Percentiles rank a stretch among this genome's conserved stretches.
phyloP scores from a whole-genome alignment of 1,140 invertebrate species.

The Drosophila orena region DNA sequence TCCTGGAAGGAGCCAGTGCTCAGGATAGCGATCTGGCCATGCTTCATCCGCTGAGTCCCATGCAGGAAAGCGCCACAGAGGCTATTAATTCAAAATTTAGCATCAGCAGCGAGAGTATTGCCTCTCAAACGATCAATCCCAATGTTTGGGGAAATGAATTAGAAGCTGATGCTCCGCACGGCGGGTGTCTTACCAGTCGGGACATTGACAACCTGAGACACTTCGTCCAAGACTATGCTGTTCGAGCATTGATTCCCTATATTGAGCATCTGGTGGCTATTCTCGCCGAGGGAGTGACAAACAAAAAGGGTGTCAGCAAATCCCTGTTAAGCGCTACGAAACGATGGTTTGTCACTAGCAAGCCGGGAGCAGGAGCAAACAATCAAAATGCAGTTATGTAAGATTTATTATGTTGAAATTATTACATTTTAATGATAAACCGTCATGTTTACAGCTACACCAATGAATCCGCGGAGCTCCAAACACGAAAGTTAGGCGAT shows the following conservation, averaged over 20 bases:
- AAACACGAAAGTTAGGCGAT: constrained; percentile 96
- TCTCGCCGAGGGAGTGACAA: constrained; percentile 93
- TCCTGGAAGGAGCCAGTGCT: constrained; percentile 55
- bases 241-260: constrained; percentile 94
- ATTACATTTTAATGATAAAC: neutral
- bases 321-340: constrained; percentile 97
- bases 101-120: constrained; percentile 87
- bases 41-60: constrained; percentile 88
- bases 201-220: constrained; percentile 94
- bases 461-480: constrained; percentile 95
- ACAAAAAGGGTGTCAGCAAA: constrained; percentile 95
- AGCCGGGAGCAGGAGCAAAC: constrained; percentile 89
- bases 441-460: constrained; percentile 88
- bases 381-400: constrained; percentile 93
- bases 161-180: constrained; percentile 87
- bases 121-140: constrained; percentile 85
- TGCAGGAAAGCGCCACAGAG: constrained; percentile 82
- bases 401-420: constrained; percentile 53
- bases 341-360: constrained; percentile 96
- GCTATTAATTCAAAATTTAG: constrained; percentile 85
- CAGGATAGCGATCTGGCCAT: constrained; percentile 70
- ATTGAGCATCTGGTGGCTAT: constrained; percentile 94
- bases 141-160: constrained; percentile 87
- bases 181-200: constrained; percentile 90
- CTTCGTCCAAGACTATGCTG: constrained; percentile 95